phyloP scores from a whole-genome alignment of 2,797 vertebrate species.

The Periparus ater region DNA sequence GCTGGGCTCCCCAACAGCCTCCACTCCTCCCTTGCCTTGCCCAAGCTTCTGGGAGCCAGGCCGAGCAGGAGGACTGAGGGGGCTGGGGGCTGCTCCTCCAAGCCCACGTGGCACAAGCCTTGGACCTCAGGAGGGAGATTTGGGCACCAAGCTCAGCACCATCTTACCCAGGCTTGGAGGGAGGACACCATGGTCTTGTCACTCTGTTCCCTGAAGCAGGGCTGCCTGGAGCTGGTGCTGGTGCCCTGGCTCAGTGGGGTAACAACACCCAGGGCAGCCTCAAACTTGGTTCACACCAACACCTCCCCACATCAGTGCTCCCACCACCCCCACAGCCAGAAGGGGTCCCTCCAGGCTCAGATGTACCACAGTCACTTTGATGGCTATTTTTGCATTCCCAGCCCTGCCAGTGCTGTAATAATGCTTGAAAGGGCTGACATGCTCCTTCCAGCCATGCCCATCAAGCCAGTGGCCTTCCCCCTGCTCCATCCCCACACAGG shows the following conservation, averaged over 20 bases:
- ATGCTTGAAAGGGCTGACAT: not conserved
- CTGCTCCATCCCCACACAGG: not conserved
- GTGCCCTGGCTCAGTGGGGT: not conserved
- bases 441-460: not conserved
- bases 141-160: not conserved
- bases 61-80: not conserved
- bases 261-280: not conserved
- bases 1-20: not conserved
- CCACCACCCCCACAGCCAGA: not conserved
- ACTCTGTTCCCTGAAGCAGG: not conserved
- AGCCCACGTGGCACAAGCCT: not conserved
- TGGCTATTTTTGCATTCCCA: not conserved
- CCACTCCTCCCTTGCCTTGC: rapidly evolving
- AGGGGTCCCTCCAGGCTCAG: not conserved
- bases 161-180: not conserved
- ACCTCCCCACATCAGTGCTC: rapidly evolving
- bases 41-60: not conserved
- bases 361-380: not conserved
- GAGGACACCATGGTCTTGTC: not conserved
- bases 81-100: not conserved
- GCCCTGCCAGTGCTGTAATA: rapidly evolving
- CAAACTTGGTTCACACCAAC: rapidly evolving
- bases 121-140: not conserved
- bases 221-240: not conserved
- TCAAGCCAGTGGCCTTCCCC: not conserved